Evolutionary conservation across 1,140 invertebrate genomes (phyloP).

Genomic region (Gryon sp.): DNA sequence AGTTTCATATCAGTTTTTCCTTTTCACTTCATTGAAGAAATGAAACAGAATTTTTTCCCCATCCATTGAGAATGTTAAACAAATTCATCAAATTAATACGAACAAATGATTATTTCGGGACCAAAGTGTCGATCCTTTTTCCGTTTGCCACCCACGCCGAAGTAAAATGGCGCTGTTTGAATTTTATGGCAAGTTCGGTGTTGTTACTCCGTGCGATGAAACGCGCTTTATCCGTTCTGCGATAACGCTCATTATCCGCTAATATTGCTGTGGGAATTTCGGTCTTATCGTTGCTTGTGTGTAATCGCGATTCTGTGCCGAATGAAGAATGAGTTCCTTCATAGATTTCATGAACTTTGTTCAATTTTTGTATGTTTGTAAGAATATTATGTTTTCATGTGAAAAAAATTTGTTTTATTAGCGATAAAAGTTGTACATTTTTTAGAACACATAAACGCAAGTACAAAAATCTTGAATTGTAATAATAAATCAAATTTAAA

Average conservation of each 20-base stretch:
- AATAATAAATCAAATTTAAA: too few species aligned
- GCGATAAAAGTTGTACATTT: too few species aligned
- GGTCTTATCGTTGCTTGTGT: conserved; percentile 36
- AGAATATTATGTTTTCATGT: too few species aligned
- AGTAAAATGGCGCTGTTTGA: conserved; percentile 36
- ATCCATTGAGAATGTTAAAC: too few species aligned
- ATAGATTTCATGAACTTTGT: conserved; percentile 25
- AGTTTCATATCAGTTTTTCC: conserved; percentile 22
- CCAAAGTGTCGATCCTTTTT: not conserved
- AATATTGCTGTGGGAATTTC: conserved; percentile 48
- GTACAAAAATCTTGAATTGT: too few species aligned
- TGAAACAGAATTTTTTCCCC: too few species aligned
- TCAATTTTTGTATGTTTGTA: too few species aligned
- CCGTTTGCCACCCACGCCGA: conserved; percentile 20
- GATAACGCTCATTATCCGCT: conserved; percentile 52
- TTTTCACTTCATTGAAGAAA: too few species aligned
- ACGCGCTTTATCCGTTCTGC: conserved; percentile 44
- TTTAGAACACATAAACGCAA: too few species aligned
- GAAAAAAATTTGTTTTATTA: too few species aligned
- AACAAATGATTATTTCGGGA: not conserved
- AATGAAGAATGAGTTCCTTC: conserved; percentile 37
- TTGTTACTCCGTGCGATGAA: conserved; percentile 50
- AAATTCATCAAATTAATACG: too few species aligned
- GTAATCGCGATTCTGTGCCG: conserved; percentile 18
- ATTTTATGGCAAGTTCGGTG: conserved; percentile 41